Conservation (phyloP, 2,888 invertebrate species). For the Drosophila suboccidentalis region DNA sequence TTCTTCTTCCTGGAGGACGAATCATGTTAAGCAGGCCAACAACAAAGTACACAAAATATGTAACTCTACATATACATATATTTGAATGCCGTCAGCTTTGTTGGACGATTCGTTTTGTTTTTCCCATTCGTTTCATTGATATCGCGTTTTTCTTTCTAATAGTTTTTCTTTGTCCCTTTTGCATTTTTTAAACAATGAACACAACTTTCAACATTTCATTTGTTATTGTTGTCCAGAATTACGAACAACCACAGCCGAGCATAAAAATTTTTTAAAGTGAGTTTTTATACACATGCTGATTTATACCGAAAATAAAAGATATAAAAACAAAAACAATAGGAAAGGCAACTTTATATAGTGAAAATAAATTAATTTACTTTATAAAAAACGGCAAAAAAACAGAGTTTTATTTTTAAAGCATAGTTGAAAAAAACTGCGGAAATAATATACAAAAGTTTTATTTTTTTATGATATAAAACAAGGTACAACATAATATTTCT, state of each 20-base stretch:
- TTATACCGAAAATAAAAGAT: constrained; percentile 54
- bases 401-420: constrained; percentile 26
- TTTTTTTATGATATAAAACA: too few relatives aligned
- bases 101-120: constrained; percentile 30
- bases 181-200: constrained; percentile 57
- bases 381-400: constrained; percentile 61
- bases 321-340: constrained; percentile 48
- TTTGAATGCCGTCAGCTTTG: constrained; percentile 55
- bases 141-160: constrained; percentile 33
- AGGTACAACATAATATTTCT: too few relatives aligned
- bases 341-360: constrained; percentile 62
- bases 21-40: constrained; percentile 40
- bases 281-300: constrained; percentile 64
- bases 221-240: constrained; percentile 65
- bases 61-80: constrained; percentile 23
- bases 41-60: constrained; percentile 16
- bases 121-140: constrained; percentile 35
- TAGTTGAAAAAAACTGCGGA: not conserved
- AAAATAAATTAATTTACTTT: constrained; percentile 80
- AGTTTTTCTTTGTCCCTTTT: constrained; percentile 39
- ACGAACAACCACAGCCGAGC: constrained; percentile 40
- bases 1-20: constrained; percentile 99
- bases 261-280: constrained; percentile 50
- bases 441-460: too few relatives aligned
- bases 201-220: constrained; percentile 47